Percentiles rank a stretch among this genome's conserved stretches.
phyloP scores from a whole-genome alignment of 2,113 vertebrate species.

The Baryphthengus martii region DNA sequence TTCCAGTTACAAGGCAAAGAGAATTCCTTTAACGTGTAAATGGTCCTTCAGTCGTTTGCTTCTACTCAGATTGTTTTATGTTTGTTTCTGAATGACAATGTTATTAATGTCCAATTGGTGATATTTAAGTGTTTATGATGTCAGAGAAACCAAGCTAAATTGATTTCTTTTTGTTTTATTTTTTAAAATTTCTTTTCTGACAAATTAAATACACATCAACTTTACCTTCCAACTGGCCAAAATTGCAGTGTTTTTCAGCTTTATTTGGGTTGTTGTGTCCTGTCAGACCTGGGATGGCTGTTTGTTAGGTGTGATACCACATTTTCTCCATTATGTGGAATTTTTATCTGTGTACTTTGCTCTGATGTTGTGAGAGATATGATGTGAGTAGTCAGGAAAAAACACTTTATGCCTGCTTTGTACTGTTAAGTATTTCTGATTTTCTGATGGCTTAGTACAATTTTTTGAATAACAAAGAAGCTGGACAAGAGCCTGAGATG shows the following conservation, averaged over 20 bases:
- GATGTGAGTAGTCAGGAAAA: not conserved
- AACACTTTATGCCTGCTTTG: not conserved
- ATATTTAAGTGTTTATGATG: no score
- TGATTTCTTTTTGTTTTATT: no score
- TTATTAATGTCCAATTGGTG: no score
- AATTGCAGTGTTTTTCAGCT: not conserved
- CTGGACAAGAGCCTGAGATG: not conserved
- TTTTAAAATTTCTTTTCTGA: no score
- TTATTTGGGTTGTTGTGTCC: not conserved
- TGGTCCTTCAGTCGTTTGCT: no score
- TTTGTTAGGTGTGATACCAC: not conserved
- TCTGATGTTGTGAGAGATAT: not conserved
- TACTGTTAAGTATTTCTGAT: not conserved
- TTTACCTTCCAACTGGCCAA: not conserved
- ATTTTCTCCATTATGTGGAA: not conserved
- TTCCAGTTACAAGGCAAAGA: no score
- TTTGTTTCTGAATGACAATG: no score
- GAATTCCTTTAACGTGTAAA: no score
- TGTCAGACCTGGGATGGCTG: not conserved
- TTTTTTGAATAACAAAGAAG: not conserved
- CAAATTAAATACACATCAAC: not conserved
- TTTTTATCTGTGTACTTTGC: not conserved
- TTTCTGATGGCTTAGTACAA: not conserved
- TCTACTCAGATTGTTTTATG: no score
- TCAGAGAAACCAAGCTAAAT: no score